Conservation (phyloP, 2,797 vertebrate genomes). For the Chlorospingus flavigularis region DNA sequence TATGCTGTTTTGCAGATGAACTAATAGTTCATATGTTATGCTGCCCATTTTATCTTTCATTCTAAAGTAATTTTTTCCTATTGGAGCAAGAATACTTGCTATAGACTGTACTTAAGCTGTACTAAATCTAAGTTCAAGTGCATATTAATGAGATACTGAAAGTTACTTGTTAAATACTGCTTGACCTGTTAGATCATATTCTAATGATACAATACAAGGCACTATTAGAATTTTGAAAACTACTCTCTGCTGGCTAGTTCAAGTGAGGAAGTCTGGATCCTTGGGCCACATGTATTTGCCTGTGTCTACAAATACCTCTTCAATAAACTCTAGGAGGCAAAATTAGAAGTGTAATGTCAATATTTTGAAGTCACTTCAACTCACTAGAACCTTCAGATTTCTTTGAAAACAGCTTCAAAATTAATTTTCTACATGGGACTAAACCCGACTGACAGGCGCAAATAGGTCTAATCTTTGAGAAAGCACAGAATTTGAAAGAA, state of each 20-base stretch:
- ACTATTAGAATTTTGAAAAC: not conserved
- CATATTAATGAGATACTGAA: not conserved
- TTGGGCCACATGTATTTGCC: not conserved
- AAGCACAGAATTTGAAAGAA: not conserved
- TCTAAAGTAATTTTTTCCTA: not conserved
- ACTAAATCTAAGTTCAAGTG: not conserved
- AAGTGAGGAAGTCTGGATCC: not conserved
- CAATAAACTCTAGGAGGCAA: not conserved
- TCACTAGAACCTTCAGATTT: not conserved
- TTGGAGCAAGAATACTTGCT: not conserved
- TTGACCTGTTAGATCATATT: not conserved
- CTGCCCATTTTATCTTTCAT: not conserved
- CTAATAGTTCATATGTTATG: not conserved
- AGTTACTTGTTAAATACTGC: not conserved
- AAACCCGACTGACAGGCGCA: not conserved
- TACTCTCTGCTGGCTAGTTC: not conserved
- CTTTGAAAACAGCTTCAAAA: not conserved
- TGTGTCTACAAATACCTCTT: not conserved
- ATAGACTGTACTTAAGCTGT: not conserved
- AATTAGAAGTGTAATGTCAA: not conserved
- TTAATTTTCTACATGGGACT: not conserved
- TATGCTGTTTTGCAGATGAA: not conserved
- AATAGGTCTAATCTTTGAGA: not conserved
- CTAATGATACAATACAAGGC: not conserved
- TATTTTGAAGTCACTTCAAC: not conserved